Base-by-base conservation (phyloP, 2,113 vertebrate genomes). In the Zonotrichia leucophrys region DNA sequence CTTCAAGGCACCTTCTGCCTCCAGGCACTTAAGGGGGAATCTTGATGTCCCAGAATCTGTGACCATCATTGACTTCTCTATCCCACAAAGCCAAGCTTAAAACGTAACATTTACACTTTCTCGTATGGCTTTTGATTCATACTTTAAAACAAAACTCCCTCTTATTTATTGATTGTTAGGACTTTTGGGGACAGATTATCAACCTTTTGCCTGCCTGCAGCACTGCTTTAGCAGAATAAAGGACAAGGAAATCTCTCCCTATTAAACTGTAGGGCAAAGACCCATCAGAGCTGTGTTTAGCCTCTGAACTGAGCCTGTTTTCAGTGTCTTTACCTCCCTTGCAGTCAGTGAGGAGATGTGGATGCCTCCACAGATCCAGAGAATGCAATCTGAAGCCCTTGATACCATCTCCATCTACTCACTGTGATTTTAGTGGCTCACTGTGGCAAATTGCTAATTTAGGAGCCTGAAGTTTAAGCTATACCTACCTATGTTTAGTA, bases 1-100 rank as follows among this genome's bases (percentile, higher is more conserved):
- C 82, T 86, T 90, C 59, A 78, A 94, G 90, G 37, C 16, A 0
- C 44, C 68, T 93, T 92, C 60, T 95, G 86, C 88, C 88, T 96
- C 35, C 42, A 52, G 83, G 90, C 83, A 80, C 64, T 80, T 86
- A 55, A 77, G 59, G 64, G 33, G 77, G 37, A 90, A 89, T 77
- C 64, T 44, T 70, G 55, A 70, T 86, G 90, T 86, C 76, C 68
- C 67, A 74, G 63, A 83, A 52, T 69, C 82, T 80, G 67, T 79
- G 82, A 79, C 78, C 78, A 73, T 79, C 87, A 44, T 25, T 89
- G 78, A 88, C 81, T 85, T 93, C 63, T 37, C 37, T 58, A 33
- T 39, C 58, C 80, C 75, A 92, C 63, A 90, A 93, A 96, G 81
- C 63, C 88, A 42, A 80, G 37, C 42, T 55, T 86, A 74, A 86